Evolutionary conservation across 1,140 invertebrate species (phyloP), one percentile per base, ranked within the genome.

Genomic region (Pachypsylla venusta): DNA sequence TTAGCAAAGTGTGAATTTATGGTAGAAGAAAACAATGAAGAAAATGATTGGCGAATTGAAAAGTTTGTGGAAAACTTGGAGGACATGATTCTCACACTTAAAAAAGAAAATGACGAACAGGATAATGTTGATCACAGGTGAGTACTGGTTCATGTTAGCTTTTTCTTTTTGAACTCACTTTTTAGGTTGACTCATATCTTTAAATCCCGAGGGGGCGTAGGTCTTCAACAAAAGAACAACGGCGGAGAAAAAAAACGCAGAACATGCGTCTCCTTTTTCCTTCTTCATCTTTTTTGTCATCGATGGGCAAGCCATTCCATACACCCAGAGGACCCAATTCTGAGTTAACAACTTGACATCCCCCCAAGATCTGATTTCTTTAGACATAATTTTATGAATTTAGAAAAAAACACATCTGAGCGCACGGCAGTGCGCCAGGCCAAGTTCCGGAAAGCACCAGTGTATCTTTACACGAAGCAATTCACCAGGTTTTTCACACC

Each of bases 61-160:
- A 63, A 63, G 62, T 63, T 56, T 24, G 59, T 63, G 25, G 62
- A 60, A 59, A 54, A 35, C 42, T 56, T 58, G 3, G 60, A 58
- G 42, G 59, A 59, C 54, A 63, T 63, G 56, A 58, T 63, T 7
- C 20, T 20, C 42, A 57, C 60, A 20, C 53, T 63, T 28, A 22
- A 55, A 13, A 58, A 58, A 54, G 56, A 61, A 16, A 54, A 53
- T 48, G 42, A 5, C 16, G 42, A 48, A 22, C 4, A 54, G 55
- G 28, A 61, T 27, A 54, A 55, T 42, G 58, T 25, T 35, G 14
- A 24, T 25, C 10, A 53, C 7, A 60, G 27, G 48, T 60, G 22
- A 28, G 25, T 54, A 56, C 7, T 16, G 16, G 12, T 2, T 25
- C n/a, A n/a, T 28, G 16, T 56, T 26, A 28, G 30, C n/a, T 56